Conservation (phyloP, 1,140 invertebrate genomes). For the Drosophila tropicalis region DNA sequence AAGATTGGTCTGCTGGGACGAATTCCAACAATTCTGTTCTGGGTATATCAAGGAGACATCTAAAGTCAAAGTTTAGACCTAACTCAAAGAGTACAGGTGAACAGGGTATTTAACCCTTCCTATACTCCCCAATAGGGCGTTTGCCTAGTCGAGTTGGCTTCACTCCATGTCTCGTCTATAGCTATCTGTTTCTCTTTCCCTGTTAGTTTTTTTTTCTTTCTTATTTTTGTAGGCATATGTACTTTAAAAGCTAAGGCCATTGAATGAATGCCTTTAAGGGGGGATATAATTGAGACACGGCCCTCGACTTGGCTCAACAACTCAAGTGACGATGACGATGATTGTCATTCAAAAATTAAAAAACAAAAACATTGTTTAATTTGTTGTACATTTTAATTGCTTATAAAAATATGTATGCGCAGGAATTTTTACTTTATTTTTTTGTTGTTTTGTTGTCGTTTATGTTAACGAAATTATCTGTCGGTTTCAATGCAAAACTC, state of each 20-base stretch:
- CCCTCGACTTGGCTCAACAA: conserved; percentile 35
- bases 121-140: neutral
- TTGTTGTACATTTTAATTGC: conserved; percentile 74
- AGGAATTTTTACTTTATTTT: conserved; percentile 52
- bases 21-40: too few relatives aligned
- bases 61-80: too few relatives aligned
- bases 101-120: too few relatives aligned
- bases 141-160: conserved; percentile 8
- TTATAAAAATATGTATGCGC: conserved; percentile 52
- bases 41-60: too few relatives aligned
- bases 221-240: neutral
- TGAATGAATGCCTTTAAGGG: conserved; percentile 1
- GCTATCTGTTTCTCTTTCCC: neutral
- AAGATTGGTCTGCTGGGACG: too few relatives aligned
- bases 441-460: neutral
- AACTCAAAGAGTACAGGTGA: too few relatives aligned
- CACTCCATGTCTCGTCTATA: neutral
- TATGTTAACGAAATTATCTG: conserved; percentile 53
- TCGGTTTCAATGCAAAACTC: conserved; percentile 51
- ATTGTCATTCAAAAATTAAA: conserved; percentile 69
- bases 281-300: neutral
- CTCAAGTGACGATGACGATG: conserved; percentile 9
- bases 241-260: conserved; percentile 25
- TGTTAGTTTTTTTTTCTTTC: too few relatives aligned
- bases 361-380: conserved; percentile 53